A percentile compares a stretch with the other conserved stretches of the same genome.
Conservation (phyloP, 2,797 vertebrate genomes). For the Rousettus madagascariensis region DNA sequence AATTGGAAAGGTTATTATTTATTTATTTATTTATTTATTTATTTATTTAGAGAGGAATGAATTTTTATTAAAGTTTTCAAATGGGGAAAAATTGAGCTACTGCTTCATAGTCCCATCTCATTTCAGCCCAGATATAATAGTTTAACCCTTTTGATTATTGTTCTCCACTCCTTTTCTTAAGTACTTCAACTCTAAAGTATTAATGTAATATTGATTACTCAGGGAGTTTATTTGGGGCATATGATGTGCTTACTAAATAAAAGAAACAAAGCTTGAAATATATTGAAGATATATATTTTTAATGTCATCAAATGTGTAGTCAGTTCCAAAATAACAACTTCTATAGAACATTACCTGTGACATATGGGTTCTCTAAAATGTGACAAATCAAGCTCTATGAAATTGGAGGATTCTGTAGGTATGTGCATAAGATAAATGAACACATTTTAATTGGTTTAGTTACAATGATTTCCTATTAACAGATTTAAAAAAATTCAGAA, state of each 20-base stretch:
- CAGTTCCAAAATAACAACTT: background rate
- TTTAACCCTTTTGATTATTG: background rate
- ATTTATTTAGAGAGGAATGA: background rate
- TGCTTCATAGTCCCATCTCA: background rate
- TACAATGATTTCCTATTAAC: background rate
- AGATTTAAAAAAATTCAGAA: background rate
- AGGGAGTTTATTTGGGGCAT: background rate
- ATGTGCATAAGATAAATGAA: background rate
- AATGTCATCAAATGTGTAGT: background rate
- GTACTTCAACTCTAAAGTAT: background rate
- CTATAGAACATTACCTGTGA: background rate
- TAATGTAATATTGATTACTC: background rate
- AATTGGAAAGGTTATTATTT: background rate
- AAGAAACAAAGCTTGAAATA: background rate
- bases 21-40: background rate
- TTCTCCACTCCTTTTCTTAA: background rate
- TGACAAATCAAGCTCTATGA: background rate
- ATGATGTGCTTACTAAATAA: background rate
- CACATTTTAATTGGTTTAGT: background rate
- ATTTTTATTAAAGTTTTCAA: background rate
- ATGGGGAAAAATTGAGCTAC: background rate
- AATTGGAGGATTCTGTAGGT: background rate
- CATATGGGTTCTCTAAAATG: background rate
- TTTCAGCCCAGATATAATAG: background rate
- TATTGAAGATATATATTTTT: background rate